A percentile compares a stretch with the other conserved stretches of the same genome.
phyloP scores from a whole-genome alignment of 2,113 vertebrate genomes.

The Dicaeum eximium region DNA sequence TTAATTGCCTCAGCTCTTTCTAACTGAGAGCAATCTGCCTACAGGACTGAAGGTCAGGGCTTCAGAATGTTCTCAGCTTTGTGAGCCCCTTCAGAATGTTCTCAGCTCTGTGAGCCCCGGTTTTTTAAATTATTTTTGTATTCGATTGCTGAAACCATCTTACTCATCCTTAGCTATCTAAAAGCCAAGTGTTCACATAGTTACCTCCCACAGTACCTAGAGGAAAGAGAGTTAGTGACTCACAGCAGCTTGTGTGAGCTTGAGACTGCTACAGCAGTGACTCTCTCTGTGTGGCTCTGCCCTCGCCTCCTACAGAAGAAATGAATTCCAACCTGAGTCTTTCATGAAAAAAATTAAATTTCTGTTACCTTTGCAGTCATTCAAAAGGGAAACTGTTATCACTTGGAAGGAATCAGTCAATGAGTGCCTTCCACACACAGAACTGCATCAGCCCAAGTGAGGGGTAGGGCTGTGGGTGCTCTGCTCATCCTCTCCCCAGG shows the following conservation, averaged over 20 bases:
- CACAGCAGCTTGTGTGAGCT: neutral
- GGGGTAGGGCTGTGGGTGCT: neutral
- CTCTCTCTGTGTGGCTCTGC: neutral
- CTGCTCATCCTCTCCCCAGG: neutral
- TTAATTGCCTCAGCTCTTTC: neutral
- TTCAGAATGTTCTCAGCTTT: neutral
- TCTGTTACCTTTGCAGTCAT: neutral
- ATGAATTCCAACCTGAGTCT: neutral
- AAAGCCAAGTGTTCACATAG: neutral
- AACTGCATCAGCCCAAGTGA: neutral
- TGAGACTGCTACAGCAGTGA: neutral
- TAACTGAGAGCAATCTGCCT: neutral
- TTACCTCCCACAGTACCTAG: neutral
- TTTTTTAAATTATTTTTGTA: neutral
- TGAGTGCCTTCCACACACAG: neutral
- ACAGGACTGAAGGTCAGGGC: neutral
- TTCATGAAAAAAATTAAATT: neutral
- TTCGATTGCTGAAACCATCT: neutral
- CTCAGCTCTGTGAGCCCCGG: neutral
- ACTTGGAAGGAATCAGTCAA: neutral
- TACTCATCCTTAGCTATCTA: neutral
- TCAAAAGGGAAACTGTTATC: neutral
- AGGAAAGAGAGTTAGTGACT: neutral
- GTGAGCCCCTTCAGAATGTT: neutral
- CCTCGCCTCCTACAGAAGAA: neutral